These are phyloP conservation scores for Protophormia terraenovae DNA, from an alignment of 2,888 invertebrate genomes.

Conservation along the genomic window DNA sequence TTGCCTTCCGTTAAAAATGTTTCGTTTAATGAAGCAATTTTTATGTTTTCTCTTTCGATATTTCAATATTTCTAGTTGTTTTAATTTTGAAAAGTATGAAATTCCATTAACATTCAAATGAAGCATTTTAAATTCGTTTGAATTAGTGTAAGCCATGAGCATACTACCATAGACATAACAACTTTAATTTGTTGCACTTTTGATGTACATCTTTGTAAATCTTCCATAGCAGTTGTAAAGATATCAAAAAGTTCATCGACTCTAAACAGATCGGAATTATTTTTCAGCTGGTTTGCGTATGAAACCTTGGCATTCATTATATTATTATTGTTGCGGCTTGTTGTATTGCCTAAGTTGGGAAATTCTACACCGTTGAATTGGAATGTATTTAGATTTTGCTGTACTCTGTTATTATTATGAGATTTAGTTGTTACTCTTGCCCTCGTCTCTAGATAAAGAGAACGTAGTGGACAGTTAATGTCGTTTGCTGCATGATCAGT, in stretches of 20 bases:
- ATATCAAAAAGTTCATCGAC: conserved; percentile 4
- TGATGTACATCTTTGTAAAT: conserved; percentile 5
- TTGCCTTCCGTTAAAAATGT: background rate
- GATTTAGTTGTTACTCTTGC: background rate
- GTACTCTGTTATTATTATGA: background rate
- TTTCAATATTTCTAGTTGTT: background rate
- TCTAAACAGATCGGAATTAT: background rate
- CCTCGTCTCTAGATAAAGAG: conserved; percentile 14
- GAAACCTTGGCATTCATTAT: too few species aligned
- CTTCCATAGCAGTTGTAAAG: too few species aligned
- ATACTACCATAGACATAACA: conserved; percentile 11
- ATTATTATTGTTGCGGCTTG: background rate
- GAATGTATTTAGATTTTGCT: too few species aligned
- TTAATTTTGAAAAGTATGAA: background rate
- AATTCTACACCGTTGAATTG: background rate
- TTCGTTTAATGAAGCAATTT: conserved; percentile 1
- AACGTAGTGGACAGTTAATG: conserved; percentile 23
- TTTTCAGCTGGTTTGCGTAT: background rate
- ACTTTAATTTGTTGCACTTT: conserved; percentile 7
- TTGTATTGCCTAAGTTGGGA: background rate
- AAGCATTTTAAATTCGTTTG: background rate
- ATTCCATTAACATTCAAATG: background rate
- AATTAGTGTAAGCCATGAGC: background rate
- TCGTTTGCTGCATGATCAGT: conserved; percentile 9
- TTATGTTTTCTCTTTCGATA: background rate